Conservation (phyloP, 2,797 vertebrate species). For the Etheostoma nigrum region DNA sequence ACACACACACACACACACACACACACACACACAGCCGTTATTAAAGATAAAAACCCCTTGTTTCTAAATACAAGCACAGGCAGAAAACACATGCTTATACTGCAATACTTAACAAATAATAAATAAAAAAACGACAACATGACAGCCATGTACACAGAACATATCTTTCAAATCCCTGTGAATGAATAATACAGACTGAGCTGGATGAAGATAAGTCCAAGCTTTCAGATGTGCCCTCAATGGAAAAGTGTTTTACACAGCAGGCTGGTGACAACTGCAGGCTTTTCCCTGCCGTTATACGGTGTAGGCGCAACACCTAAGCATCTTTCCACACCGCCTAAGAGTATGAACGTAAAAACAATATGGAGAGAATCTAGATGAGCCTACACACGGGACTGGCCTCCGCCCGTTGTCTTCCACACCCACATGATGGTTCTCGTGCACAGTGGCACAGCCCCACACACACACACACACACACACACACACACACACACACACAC, state of each 20-base stretch:
- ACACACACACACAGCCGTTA: slow-evolving; percentile 20
- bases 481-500: too few species aligned
- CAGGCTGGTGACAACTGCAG: background rate
- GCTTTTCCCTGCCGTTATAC: too few species aligned
- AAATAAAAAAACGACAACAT: slow-evolving; percentile 13
- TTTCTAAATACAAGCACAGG: slow-evolving; percentile 17
- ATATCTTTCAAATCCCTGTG: background rate
- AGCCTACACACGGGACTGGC: too few species aligned
- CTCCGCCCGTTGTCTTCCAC: too few species aligned
- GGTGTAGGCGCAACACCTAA: too few species aligned
- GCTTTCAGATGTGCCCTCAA: background rate
- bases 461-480: too few species aligned
- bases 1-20: slow-evolving; percentile 33
- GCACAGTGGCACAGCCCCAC: too few species aligned
- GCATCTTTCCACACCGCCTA: too few species aligned
- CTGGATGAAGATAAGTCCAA: slow-evolving; percentile 11
- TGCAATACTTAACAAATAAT: background rate
- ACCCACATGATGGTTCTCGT: too few species aligned
- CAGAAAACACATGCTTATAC: slow-evolving; percentile 16
- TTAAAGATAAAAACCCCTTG: slow-evolving; percentile 27
- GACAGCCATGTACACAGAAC: slow-evolving; percentile 4
- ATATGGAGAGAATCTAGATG: too few species aligned
- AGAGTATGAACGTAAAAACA: too few species aligned
- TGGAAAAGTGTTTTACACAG: slow-evolving; percentile 8
- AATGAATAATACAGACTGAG: slow-evolving; percentile 11